Base-by-base conservation (phyloP, 2,797 vertebrate species). In the Microchirus variegatus region DNA sequence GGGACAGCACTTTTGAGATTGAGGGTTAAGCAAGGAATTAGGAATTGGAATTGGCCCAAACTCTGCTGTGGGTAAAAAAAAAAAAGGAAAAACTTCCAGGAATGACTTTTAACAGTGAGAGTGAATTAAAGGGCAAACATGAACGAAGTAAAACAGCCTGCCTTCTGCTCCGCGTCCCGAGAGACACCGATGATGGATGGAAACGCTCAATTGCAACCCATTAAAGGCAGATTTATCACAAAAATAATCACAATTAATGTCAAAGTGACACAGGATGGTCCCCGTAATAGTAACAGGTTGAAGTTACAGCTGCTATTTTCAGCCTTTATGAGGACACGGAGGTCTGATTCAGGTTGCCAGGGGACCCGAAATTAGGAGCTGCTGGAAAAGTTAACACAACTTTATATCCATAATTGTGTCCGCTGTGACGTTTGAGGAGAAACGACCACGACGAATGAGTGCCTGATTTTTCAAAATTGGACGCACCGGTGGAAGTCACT, bases 111-210 rank as follows among this genome's bases (percentile, higher is more conserved):
- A 31, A 31, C 31, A 31, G 26, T 46, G 43, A 48, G 70, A 75
- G 44, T 37, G 26, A 70, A 78, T 67, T 69, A 76, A 81, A 81
- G 40, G 69, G 47, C 61, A 72, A 41, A 45, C 22, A 9, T 42
- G 70, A 67, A 63, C 45, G 53, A 11, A 54, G 36, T 64, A 35
- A 81, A 82, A 83, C 78, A 74, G 50, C 59, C 58, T 58, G 31
- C 51, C 42, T 67, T 51, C 46, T 0, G 0, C 58, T 81, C 38
- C 59, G 52, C 45, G 61, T 77, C 79, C 57, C 73, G 51, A 19
- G 62, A 79, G 75, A 62, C 42, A 19, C 22, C n/a, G 17, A 58
- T 75, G 70, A 85, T 74, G 70, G 66, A 88, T 84, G 69, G 63
- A 76, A 78, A 78, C 42, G 48, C 41, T 73, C 45, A 63, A 53